Evolutionary conservation across 2,113 vertebrate genomes (phyloP).

Genomic region (Rallus limicola): DNA sequence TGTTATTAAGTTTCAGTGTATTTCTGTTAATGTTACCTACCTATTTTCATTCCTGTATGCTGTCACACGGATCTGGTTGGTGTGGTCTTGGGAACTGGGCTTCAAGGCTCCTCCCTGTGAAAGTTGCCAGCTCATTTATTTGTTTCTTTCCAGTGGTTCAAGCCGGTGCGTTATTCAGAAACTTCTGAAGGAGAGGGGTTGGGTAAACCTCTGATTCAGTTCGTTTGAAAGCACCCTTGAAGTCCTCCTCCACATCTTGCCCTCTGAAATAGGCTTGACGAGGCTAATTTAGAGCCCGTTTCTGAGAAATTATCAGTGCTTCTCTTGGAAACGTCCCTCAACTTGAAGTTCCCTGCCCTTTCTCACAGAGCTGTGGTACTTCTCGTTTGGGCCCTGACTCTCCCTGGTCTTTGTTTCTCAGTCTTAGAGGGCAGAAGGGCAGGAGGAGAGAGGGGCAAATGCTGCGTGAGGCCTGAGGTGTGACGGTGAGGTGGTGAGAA

Average conservation of each 20-base stretch:
- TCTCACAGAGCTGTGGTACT: neutral
- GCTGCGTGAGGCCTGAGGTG: neutral
- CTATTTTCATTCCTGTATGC: constrained; percentile 71
- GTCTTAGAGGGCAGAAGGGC: neutral
- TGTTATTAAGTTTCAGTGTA: constrained; percentile 72
- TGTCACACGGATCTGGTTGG: constrained; percentile 59
- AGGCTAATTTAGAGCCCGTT: neutral
- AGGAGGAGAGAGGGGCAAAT: neutral
- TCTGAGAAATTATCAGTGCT: neutral
- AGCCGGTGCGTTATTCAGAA: constrained; percentile 60
- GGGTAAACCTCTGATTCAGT: constrained; percentile 68
- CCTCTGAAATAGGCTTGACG: neutral
- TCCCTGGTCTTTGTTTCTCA: neutral
- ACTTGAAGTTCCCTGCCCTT: neutral
- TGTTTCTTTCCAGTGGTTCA: constrained; percentile 62
- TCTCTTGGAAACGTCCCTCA: neutral
- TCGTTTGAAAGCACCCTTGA: constrained; percentile 44
- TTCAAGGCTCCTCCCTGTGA: constrained; percentile 64
- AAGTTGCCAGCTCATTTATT: constrained; percentile 64
- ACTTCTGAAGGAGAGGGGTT: constrained; percentile 54
- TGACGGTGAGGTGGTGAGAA: neutral
- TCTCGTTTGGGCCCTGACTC: neutral
- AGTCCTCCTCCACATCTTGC: constrained; percentile 50
- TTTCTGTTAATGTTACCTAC: constrained; percentile 77
- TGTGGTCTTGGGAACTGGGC: constrained; percentile 59